Conservation (phyloP, 2,113 vertebrate species). For the Semicossyphus pulcher region DNA sequence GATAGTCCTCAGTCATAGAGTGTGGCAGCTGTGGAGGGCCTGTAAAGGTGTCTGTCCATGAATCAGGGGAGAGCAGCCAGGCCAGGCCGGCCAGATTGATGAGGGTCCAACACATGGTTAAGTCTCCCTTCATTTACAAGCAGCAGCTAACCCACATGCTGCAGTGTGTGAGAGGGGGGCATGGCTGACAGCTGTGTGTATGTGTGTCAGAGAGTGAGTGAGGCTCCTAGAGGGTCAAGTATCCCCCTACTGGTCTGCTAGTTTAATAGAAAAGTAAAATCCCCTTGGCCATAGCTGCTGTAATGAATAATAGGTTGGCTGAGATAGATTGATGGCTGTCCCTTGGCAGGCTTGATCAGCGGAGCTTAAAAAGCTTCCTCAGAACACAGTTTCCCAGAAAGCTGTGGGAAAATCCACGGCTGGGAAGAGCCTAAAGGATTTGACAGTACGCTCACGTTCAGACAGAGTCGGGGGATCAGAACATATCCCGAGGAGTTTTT, state of each 20-base stretch:
- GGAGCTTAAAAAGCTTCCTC: constrained; percentile 61
- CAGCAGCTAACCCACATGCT: constrained; percentile 53
- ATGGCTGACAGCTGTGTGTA: constrained; percentile 21
- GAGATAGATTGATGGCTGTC: constrained; percentile 75
- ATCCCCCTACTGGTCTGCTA: constrained; percentile 43
- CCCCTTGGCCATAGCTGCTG: constrained; percentile 36
- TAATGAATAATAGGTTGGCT: constrained; percentile 70
- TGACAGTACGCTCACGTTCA: constrained; percentile 27
- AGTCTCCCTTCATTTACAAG: constrained; percentile 80
- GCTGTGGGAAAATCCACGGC: constrained; percentile 35
- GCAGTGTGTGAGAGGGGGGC: constrained; percentile 18
- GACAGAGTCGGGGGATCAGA: background rate
- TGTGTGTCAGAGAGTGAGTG: background rate
- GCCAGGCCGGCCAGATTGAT: constrained; percentile 73
- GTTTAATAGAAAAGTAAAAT: constrained; percentile 75
- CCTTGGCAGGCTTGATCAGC: constrained; percentile 67
- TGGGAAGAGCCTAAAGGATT: constrained; percentile 36
- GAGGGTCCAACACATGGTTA: constrained; percentile 76
- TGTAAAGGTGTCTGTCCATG: constrained; percentile 65
- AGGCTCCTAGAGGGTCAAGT: constrained; percentile 57
- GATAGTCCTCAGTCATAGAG: constrained; percentile 30
- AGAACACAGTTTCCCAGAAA: constrained; percentile 42
- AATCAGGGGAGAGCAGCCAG: constrained; percentile 74
- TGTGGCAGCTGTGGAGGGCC: constrained; percentile 40
- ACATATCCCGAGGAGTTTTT: background rate